Percentiles rank a stretch among this genome's conserved stretches.
Conservation (phyloP, 2,888 invertebrate species). For the Hymenopus coronatus region DNA sequence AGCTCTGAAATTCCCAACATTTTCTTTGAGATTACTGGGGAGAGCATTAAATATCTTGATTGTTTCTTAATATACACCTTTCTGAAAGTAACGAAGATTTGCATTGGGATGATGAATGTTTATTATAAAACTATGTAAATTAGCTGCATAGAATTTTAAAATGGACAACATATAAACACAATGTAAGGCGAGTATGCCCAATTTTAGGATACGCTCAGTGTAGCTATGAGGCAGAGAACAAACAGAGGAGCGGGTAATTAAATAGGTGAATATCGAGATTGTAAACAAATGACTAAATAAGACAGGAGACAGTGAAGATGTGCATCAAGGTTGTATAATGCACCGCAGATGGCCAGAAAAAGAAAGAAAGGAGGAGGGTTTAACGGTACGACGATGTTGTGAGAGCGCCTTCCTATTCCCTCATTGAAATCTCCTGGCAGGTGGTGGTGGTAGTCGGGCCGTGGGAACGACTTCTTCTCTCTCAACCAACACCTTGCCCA, state of each 20-base stretch:
- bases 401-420: not conserved
- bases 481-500: not conserved
- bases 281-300: not conserved
- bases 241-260: not conserved
- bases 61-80: no score
- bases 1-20: no score
- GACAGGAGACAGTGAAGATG: not conserved
- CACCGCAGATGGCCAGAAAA: not conserved
- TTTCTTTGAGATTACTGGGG: no score
- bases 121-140: no score
- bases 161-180: no score
- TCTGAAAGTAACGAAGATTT: no score
- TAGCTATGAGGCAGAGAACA: no score
- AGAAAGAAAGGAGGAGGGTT: not conserved
- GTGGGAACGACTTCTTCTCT: not conserved
- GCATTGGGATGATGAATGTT: no score
- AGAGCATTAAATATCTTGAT: no score
- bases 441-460: not conserved
- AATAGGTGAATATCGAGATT: not conserved
- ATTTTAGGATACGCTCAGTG: no score
- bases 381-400: not conserved
- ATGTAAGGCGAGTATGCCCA: no score
- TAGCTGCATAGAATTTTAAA: no score
- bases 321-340: not conserved
- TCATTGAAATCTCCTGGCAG: not conserved